Conservation (phyloP, 2,888 invertebrate species). For the Anticlea derivata region DNA sequence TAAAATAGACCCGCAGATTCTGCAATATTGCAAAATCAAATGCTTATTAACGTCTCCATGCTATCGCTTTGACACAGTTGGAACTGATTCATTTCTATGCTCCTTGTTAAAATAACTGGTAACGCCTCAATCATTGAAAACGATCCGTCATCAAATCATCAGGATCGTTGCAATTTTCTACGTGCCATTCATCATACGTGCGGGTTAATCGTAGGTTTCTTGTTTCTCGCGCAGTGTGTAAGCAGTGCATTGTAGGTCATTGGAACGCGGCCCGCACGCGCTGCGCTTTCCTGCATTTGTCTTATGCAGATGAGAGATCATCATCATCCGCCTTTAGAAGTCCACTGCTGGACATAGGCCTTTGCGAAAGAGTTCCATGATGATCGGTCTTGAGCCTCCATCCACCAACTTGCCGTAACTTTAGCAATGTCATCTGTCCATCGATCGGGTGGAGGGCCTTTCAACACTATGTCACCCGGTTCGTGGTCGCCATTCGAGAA, state of each 20-base stretch:
- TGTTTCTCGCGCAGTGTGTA: constrained; percentile 60
- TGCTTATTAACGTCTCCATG: constrained; percentile 8
- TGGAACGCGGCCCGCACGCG: constrained; percentile 62
- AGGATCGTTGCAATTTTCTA: constrained; percentile 53
- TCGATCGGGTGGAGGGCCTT: too few relatives aligned
- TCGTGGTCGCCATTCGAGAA: too few relatives aligned
- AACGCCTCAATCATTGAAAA: constrained; percentile 31
- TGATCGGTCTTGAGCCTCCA: too few relatives aligned
- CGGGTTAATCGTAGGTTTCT: constrained; percentile 61
- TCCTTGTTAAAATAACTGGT: constrained; percentile 14
- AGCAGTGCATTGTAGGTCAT: constrained; percentile 68
- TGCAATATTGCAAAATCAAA: neutral
- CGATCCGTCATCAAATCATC: constrained; percentile 50
- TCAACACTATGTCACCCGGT: too few relatives aligned
- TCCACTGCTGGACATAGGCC: too few relatives aligned
- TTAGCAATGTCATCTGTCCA: too few relatives aligned
- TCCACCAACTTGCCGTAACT: too few relatives aligned
- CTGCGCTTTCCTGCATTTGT: constrained; percentile 70
- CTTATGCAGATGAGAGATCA: constrained; percentile 57
- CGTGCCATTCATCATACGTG: constrained; percentile 59
- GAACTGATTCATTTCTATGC: neutral
- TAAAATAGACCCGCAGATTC: too few relatives aligned
- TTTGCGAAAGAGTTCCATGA: too few relatives aligned
- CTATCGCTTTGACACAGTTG: neutral
- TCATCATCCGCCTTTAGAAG: neutral